Evolutionary conservation across 2,888 invertebrate species (phyloP).

Genomic region (Globia sparganii): DNA sequence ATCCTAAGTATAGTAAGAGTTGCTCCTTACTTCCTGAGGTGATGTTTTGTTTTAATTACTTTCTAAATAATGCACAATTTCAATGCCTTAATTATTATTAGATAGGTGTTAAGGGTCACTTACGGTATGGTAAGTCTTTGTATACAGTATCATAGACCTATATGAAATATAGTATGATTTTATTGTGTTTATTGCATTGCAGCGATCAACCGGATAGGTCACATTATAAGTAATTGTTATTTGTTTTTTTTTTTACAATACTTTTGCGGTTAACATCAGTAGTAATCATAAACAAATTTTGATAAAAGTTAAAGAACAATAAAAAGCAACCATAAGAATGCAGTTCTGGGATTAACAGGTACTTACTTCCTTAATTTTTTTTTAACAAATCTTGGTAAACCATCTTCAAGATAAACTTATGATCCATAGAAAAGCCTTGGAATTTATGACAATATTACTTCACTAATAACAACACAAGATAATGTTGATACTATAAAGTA

Average conservation of each 20-base stretch:
- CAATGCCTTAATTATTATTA: not conserved
- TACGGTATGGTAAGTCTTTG: not conserved
- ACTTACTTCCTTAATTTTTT: not conserved
- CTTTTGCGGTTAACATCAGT: not conserved
- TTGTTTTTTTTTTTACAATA: not conserved
- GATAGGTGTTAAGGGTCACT: not conserved
- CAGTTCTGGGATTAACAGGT: not conserved
- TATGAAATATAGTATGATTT: not conserved
- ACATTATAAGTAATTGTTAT: not conserved
- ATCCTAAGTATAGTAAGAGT: not conserved
- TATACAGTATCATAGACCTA: not conserved
- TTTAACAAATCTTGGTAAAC: not conserved
- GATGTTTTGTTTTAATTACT: not conserved
- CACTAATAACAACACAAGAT: not conserved
- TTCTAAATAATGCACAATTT: not conserved
- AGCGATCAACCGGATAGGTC: not conserved
- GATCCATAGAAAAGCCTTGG: not conserved
- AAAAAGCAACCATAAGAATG: not conserved
- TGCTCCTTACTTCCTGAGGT: not conserved
- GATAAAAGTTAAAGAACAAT: not conserved
- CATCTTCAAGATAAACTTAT: not conserved
- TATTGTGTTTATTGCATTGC: not conserved
- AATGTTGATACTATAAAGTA: not conserved
- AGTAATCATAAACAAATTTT: not conserved
- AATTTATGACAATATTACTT: not conserved